These are phyloP conservation scores for Acanthococcus lagerstroemiae DNA, from an alignment of 2,888 invertebrate species.

Conservation along the genomic window DNA sequence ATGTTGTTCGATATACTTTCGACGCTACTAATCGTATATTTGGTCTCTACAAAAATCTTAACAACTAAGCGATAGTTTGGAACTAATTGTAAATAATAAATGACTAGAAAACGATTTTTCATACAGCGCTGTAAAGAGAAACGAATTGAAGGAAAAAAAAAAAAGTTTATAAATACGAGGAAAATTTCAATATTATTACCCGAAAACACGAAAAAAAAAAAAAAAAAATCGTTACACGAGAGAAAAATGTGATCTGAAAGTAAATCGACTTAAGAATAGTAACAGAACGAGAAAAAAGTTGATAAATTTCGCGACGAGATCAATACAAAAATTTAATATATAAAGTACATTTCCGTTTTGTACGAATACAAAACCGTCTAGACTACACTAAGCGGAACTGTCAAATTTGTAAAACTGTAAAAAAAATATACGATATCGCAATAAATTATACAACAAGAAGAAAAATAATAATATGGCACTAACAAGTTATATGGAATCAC, in stretches of 20 bases:
- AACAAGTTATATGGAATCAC: slow-evolving; percentile 24
- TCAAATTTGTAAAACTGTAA: slow-evolving; percentile 9
- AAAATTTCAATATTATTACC: too few species aligned
- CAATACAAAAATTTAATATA: slow-evolving; percentile 24
- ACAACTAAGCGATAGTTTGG: slow-evolving; percentile 25
- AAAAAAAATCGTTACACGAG: too few species aligned
- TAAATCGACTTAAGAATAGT: slow-evolving; percentile 23
- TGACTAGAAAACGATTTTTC: slow-evolving; percentile 27
- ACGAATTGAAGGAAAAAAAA: slow-evolving; percentile 2
- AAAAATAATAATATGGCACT: slow-evolving; percentile 22
- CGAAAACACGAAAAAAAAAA: neutral
- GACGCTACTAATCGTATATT: too few species aligned
- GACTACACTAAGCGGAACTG: neutral
- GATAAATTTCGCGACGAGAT: slow-evolving; percentile 22
- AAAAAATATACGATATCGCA: neutral
- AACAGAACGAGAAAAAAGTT: neutral
- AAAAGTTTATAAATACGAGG: neutral
- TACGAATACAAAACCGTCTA: neutral
- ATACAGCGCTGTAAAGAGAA: slow-evolving; percentile 3
- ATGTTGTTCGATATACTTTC: too few species aligned
- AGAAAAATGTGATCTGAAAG: slow-evolving; percentile 27
- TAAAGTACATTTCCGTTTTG: neutral
- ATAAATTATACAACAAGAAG: too few species aligned
- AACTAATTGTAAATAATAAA: slow-evolving; percentile 26
- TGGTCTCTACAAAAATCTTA: slow-evolving; percentile 9